These are phyloP conservation scores for Emydoidea blandingii DNA, from an alignment of 2,797 vertebrate genomes.

Conservation along the genomic window DNA sequence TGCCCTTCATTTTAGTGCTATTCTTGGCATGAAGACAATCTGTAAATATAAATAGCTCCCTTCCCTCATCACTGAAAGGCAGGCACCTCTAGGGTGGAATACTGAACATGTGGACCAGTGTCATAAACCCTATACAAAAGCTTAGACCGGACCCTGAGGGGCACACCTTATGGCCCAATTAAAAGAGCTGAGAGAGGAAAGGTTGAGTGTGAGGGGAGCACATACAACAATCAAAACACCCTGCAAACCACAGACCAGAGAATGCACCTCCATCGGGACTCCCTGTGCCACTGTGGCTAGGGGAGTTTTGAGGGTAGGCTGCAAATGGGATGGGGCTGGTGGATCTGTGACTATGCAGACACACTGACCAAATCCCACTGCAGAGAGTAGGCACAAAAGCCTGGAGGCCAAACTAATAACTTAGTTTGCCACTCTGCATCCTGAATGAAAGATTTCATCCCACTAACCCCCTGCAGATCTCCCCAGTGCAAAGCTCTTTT, in stretches of 20 bases:
- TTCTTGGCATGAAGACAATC: slow-evolving; percentile 63
- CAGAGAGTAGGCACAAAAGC: background rate
- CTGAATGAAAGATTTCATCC: background rate
- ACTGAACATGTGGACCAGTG: slow-evolving; percentile 41
- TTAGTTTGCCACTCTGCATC: background rate
- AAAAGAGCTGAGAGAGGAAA: background rate
- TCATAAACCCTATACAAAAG: slow-evolving; percentile 40
- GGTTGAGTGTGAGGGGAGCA: background rate
- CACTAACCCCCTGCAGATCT: background rate
- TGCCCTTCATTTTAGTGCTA: slow-evolving; percentile 51
- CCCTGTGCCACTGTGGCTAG: background rate
- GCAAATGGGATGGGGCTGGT: background rate
- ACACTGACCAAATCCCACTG: background rate
- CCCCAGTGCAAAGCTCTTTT: background rate
- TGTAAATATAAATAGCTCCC: slow-evolving; percentile 62
- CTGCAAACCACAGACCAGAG: background rate
- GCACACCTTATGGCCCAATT: background rate
- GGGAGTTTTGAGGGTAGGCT: background rate
- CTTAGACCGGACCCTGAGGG: background rate
- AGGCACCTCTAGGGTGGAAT: slow-evolving; percentile 49
- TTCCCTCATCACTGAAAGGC: slow-evolving; percentile 54
- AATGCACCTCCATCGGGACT: background rate
- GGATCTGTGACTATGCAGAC: background rate
- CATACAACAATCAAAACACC: background rate
- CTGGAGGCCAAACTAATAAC: background rate